Base-by-base conservation (phyloP, 2,888 invertebrate species). In the Sphinx pinastri region DNA sequence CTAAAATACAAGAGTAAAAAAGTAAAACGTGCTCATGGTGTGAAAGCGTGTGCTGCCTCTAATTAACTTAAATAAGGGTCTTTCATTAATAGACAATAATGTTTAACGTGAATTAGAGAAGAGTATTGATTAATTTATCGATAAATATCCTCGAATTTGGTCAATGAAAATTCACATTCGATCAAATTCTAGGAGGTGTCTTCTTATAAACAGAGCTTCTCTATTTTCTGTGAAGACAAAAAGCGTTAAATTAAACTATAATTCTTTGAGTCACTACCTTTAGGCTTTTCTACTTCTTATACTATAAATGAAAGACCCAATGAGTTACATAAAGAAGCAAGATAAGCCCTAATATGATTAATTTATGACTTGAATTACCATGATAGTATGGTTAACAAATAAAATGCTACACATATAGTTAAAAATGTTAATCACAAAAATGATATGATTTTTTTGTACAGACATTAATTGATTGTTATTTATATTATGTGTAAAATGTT, bases 1-100 rank as follows among this genome's bases (percentile, higher is more conserved):
- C 90, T 92, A 87, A 70, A 89, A 90, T 74, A 75, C 69, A 52
- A 67, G 58, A 45, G 38, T 47, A 54, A 57, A 52, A 49, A 58
- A 67, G 51, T 52, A 70, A 60, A 68, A 60, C 54, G 68, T 67
- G 58, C 67, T 45, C 19, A 71, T 51, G 51, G 52, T 55, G 57
- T 71, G 58, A 52, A 31, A 47, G 57, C 51, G 49, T 13, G 55
- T 63, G 63, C 63, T 19, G 49, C 19, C 45, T 11, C 13, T 47
- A 63, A 12, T 12, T 19, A 63, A 63, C 47, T 63, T 49, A 45
- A 47, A 10, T 60, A 8, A 19, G 47, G 63, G 13, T 63, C 49
- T 63, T 63, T 13, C 49, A 59, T 6, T 57, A 25, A 57, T 31
- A 25, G 6, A 11, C 0, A 7, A 7, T 38, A 2, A 7, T 38